Conservation (phyloP, 1,140 invertebrate genomes). For the Lasioglossum albipes region DNA sequence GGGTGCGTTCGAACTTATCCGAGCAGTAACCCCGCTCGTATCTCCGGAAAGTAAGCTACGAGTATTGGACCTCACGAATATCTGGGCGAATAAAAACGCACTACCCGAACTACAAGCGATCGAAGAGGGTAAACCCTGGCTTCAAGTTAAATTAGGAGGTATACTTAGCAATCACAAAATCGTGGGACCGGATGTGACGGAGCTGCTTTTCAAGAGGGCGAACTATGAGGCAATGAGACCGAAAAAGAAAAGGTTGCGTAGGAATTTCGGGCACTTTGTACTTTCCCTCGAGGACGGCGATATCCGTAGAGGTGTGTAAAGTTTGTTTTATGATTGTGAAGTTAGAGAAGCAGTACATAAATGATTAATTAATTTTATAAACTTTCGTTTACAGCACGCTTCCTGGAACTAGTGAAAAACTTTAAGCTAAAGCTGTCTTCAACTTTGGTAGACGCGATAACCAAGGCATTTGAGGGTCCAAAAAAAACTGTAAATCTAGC, state of each 20-base stretch:
- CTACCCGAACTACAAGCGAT: slow-evolving; percentile 67
- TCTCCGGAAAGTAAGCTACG: slow-evolving; percentile 59
- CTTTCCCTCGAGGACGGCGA: slow-evolving; percentile 62
- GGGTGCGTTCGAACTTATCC: slow-evolving; percentile 65
- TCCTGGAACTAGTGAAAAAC: slow-evolving; percentile 65
- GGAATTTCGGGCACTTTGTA: slow-evolving; percentile 77
- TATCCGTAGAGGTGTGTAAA: slow-evolving; percentile 56
- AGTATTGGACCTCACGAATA: slow-evolving; percentile 75
- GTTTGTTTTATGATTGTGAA: neutral
- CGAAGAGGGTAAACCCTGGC: slow-evolving; percentile 60
- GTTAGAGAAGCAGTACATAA: neutral
- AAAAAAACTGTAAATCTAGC: slow-evolving; percentile 70
- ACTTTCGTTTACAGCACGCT: slow-evolving; percentile 66
- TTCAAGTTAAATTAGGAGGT: slow-evolving; percentile 74
- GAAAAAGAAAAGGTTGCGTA: slow-evolving; percentile 74
- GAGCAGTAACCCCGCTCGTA: slow-evolving; percentile 44
- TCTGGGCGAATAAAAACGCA: slow-evolving; percentile 73
- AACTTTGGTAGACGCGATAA: slow-evolving; percentile 71
- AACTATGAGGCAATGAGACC: slow-evolving; percentile 75
- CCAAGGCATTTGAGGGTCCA: slow-evolving; percentile 65
- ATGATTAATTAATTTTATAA: neutral
- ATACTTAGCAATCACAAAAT: slow-evolving; percentile 77
- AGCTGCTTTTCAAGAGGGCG: slow-evolving; percentile 76
- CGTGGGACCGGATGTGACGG: slow-evolving; percentile 73
- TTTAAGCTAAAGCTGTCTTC: slow-evolving; percentile 75